Base-by-base conservation (phyloP, 2,113 vertebrate genomes). In the Falco punctatus region DNA sequence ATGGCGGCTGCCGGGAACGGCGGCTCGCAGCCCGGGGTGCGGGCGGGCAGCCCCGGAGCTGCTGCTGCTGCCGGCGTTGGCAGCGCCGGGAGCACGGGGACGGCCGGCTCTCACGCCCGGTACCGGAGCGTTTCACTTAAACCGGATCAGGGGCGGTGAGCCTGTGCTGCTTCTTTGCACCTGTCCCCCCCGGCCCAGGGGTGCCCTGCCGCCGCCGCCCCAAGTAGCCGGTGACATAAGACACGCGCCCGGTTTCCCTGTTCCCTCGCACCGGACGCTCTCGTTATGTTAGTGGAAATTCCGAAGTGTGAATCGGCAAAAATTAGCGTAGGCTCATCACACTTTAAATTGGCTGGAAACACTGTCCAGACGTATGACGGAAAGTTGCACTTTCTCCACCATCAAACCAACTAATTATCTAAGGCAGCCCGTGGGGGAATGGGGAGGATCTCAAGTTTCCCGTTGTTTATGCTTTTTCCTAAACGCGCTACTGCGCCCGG, bases 331-430 rank as follows among this genome's bases (percentile, higher is more conserved):
- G 78, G 15, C 33, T 86, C 4, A 1, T 3, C n/a, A 4, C 16
- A 30, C 24, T 85, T 74, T 21, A 58, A 83, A 86, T 81, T 30
- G 83, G 35, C 51, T 38, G 91, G 65, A 55, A 94, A 81, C 52
- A 8, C 26, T 1, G 57, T 20, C 3, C 16, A 24, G 32, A 8
- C 2, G 3, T 6, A 16, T 0, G 73, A 32, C 26, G 86, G 93
- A 96, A 96, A 96, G 77, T 87, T 67, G 77, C 77, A 8, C 72
- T 86, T 64, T 72, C 91, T 85, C 84, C 81, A 6, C 32, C 11
- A 48, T 35, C 57, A 23, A 79, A 51, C 54, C 18, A 51, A 11
- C 70, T 44, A 55, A 87, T 82, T 52, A 79, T 30, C 42, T 44
- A 6, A 21, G n/a, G 52, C n/a, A 83, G 61, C n/a, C 79, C 70